Base-by-base conservation (phyloP, 92 coral and sea anemone species). In the Parazoanthus swiftii region DNA sequence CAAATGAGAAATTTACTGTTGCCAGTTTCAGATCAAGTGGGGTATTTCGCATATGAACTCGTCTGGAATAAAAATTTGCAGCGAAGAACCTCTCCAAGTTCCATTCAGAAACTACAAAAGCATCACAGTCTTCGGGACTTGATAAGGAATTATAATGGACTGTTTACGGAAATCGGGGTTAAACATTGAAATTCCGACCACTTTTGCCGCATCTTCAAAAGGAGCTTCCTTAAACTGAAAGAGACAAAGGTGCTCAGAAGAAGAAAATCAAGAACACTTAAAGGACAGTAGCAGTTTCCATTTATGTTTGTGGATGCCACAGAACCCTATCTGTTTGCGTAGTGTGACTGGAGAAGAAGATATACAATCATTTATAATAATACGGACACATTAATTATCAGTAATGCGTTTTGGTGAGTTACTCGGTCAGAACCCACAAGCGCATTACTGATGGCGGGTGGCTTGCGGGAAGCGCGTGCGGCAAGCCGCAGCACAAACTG, bases 141-240 rank as follows among this genome's bases (percentile, higher is more conserved):
- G 87, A 72, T 84, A 71, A 84, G 35, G 70, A 84, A 46, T 84
- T 70, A 48, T 29, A 43, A 44, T 8, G 16, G 68, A 83, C 72
- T 72, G 48, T 84, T 84, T 84, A 72, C 79, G 33, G 46, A 46
- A 71, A 50, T 84, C 77, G 59, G 59, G 39, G 67, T 50, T n/a
- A 79, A 77, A 79, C 82, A 79, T 54, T 79, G 39, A 79, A 48
- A 79, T 13, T 25, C 65, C 87, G 63, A 25, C 43, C 44, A 48
- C 20, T 48, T 84, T 84, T 71, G 65, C 66, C 35, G 70, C 8
- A 20, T 63, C 26, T 23, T 54, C 59, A 7, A 3, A 20, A 54
- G 59, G 9, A 54, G 59, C 59, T 54, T 20, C 20, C 16, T 54
- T 15, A 54, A 54, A 54, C 18, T 54, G 59, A 54, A 18, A 54